Conservation (phyloP, 2,113 vertebrate species). For the Nycticebus coucang region DNA sequence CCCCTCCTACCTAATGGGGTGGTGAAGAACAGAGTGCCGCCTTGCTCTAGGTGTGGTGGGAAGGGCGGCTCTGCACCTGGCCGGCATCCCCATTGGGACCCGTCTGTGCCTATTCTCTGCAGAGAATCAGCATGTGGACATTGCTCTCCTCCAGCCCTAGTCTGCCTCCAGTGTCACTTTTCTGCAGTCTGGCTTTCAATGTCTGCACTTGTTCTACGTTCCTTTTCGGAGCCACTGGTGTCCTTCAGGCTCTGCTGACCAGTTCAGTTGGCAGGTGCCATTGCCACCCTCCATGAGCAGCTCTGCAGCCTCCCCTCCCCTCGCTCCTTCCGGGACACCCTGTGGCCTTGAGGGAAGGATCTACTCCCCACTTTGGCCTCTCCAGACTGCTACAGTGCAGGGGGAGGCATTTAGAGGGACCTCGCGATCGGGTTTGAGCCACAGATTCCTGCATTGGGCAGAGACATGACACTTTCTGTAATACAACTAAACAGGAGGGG, state of each 20-base stretch:
- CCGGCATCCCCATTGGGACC: not conserved
- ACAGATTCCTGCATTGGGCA: not conserved
- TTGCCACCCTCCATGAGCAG: not conserved
- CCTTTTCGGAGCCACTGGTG: not conserved
- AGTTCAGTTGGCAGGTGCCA: no score
- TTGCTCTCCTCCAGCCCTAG: not conserved
- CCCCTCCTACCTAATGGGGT: not conserved
- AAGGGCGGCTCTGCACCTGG: not conserved
- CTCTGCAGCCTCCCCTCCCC: not conserved
- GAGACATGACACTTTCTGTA: not conserved
- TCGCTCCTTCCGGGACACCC: not conserved
- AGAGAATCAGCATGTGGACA: accelerated
- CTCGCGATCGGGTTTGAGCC: not conserved
- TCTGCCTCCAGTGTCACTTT: not conserved
- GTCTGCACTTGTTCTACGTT: not conserved
- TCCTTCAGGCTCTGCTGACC: not conserved
- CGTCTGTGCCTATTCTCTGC: not conserved
- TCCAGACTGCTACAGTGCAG: not conserved
- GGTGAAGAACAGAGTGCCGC: not conserved
- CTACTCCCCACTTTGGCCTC: not conserved
- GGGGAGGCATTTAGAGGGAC: not conserved
- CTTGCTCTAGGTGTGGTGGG: not conserved
- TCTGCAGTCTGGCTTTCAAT: accelerated
- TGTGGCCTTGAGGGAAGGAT: accelerated
- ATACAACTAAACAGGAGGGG: not conserved